Base-by-base conservation (phyloP, 2,113 vertebrate genomes). In the Corynorhinus townsendii region DNA sequence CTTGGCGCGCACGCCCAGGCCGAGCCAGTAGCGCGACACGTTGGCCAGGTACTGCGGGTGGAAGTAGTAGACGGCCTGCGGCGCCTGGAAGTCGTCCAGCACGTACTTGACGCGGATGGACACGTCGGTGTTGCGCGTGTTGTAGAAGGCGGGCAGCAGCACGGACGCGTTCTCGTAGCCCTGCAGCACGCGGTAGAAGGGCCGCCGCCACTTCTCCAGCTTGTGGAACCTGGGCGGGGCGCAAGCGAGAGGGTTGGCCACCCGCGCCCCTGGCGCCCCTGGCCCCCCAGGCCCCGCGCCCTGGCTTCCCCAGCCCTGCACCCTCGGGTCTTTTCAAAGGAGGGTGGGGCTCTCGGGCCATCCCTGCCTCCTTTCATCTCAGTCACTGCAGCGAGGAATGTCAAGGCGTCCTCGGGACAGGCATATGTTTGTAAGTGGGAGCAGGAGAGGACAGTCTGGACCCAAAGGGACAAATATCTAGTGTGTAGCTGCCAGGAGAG, bases 71-170 rank as follows among this genome's bases (percentile, higher is more conserved):
- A 99, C 99, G 0, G 99, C 98, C 49, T 99, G 98, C 92, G 98
- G 98, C 1, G 99, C 99, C 96, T 99, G 98, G 14, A 99, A 99
- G 97, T 99, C 99, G 0, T 99, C 99, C 97, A 99, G 98, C 97
- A 99, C 99, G 28, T 99, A 99, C 96, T 99, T 99, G 97, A 99
- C 99, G 0, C 99, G 98, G 98, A 99, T 99, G 4, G 99, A 99
- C 40, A 99, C 99, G 0, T 99, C 99, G 0, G 99, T 99, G 98
- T 99, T 99, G 96, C 99, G 99, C 1, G 99, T 99, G 98, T 99
- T 99, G 98, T 99, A 99, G 98, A 99, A 99, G 20, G 99, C 99
- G 0, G 99, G 99, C 92, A 99, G 99, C 95, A 99, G 99, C 97
- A 99, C 98, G 0, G 99, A 99, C 0, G 99, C 99, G 11, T 99